phyloP scores from a whole-genome alignment of 2,888 invertebrate species.

The Caenorhabditis sp. region DNA sequence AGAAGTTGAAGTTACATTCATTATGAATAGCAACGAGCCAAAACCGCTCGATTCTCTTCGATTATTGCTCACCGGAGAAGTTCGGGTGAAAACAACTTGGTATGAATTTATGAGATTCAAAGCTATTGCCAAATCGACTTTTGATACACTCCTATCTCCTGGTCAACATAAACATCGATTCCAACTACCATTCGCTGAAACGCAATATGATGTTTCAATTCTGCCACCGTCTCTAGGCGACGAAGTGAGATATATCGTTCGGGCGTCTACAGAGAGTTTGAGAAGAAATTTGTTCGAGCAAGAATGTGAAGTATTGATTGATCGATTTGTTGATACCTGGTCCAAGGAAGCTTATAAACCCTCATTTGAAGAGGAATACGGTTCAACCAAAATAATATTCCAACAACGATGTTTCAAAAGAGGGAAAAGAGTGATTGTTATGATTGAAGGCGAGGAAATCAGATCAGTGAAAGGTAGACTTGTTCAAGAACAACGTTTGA shows the following conservation, averaged over 20 bases:
- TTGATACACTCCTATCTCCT: slow-evolving; percentile 41
- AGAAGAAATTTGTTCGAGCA: slow-evolving; percentile 33
- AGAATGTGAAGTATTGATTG: slow-evolving; percentile 45
- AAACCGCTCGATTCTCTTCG: slow-evolving; percentile 41
- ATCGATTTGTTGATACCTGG: slow-evolving; percentile 60
- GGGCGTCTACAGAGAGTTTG: slow-evolving; percentile 35
- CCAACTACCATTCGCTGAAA: slow-evolving; percentile 54
- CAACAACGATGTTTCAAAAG: slow-evolving; percentile 56
- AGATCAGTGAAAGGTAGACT: slow-evolving; percentile 39
- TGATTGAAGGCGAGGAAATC: slow-evolving; percentile 36
- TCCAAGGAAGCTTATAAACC: slow-evolving; percentile 52
- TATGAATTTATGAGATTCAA: slow-evolving; percentile 64
- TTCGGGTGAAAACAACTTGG: slow-evolving; percentile 52
- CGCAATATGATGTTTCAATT: slow-evolving; percentile 56
- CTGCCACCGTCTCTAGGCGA: slow-evolving; percentile 54
- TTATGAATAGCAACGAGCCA: slow-evolving; percentile 47
- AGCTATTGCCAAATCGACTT: slow-evolving; percentile 44
- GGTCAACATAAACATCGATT: slow-evolving; percentile 49
- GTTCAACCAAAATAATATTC: slow-evolving; percentile 48
- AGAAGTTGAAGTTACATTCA: slow-evolving; percentile 45
- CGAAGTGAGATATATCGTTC: slow-evolving; percentile 46
- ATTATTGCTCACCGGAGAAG: slow-evolving; percentile 50
- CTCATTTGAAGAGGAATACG: slow-evolving; percentile 45
- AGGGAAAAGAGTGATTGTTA: slow-evolving; percentile 51
- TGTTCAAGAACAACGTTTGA: slow-evolving; percentile 49